Percentiles rank a stretch among this genome's conserved stretches.
Conservation (phyloP, 2,797 vertebrate genomes). For the Spinus olivaceus region DNA sequence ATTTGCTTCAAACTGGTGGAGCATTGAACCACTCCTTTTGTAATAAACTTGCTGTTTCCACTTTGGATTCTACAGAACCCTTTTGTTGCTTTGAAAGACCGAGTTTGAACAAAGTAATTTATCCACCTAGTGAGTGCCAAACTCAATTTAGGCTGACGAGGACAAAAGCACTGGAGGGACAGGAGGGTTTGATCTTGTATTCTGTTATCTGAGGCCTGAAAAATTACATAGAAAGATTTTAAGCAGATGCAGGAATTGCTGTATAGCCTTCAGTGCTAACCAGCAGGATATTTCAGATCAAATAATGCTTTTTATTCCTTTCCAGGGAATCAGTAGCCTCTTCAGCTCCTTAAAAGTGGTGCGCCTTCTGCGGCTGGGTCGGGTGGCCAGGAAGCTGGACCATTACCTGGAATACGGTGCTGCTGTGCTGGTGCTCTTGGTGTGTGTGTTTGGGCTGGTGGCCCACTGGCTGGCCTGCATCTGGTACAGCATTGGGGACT, state of each 20-base stretch:
- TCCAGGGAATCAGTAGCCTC: conserved; percentile 92
- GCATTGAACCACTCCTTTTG: neutral
- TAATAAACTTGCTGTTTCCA: neutral
- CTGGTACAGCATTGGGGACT: conserved; percentile 98
- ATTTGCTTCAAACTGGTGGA: neutral
- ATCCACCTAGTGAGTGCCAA: neutral
- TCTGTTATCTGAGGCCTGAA: neutral
- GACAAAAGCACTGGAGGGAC: neutral
- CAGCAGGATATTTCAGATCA: neutral
- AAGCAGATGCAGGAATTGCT: neutral
- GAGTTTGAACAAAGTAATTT: neutral
- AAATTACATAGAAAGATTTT: neutral
- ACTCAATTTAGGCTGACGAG: neutral
- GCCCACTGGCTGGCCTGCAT: conserved; percentile 98
- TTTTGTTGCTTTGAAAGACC: neutral
- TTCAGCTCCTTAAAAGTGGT: conserved; percentile 97
- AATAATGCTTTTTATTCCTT: conserved; percentile 48
- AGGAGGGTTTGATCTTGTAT: neutral
- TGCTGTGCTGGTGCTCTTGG: conserved; percentile 90
- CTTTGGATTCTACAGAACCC: neutral
- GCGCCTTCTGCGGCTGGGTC: conserved; percentile 89
- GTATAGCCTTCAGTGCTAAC: neutral
- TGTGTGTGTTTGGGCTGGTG: conserved; percentile 93
- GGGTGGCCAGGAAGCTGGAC: conserved; percentile 93
- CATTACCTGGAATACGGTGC: conserved; percentile 96